These are phyloP conservation scores for Xenops minutus DNA, from an alignment of 2,797 vertebrate species.

Conservation along the genomic window DNA sequence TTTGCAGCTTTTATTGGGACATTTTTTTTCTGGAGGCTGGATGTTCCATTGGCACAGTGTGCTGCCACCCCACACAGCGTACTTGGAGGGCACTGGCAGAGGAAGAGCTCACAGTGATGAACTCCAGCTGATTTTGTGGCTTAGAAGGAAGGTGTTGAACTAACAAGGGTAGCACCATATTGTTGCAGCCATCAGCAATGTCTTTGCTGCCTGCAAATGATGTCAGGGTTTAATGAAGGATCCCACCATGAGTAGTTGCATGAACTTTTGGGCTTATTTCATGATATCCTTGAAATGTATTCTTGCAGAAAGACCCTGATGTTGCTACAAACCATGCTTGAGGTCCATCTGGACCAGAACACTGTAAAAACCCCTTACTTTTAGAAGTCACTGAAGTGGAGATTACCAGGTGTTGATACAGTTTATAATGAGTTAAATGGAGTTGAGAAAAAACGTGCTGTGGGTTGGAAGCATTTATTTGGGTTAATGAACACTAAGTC, in stretches of 20 bases:
- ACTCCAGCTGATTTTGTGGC: background rate
- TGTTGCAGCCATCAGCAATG: background rate
- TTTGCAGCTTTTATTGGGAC: background rate
- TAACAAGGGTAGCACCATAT: background rate
- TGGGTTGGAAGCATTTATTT: background rate
- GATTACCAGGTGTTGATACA: background rate
- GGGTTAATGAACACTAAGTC: background rate
- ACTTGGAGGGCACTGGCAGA: background rate
- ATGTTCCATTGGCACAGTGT: fast-evolving
- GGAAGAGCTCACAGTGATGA: background rate
- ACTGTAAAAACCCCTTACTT: background rate
- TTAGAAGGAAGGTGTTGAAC: background rate
- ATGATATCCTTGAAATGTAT: background rate
- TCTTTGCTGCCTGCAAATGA: background rate
- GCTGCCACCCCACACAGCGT: background rate
- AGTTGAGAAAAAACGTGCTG: background rate
- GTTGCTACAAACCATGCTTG: background rate
- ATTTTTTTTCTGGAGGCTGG: background rate
- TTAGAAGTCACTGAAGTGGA: background rate
- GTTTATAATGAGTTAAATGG: background rate
- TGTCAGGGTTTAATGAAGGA: background rate
- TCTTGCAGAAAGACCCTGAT: background rate
- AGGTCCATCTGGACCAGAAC: background rate
- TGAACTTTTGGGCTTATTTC: background rate
- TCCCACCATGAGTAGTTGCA: background rate